A percentile compares a stretch with the other conserved stretches of the same genome.
These are phyloP conservation scores for Carapus acus DNA, from an alignment of 2,797 vertebrate species.

Conservation along the genomic window DNA sequence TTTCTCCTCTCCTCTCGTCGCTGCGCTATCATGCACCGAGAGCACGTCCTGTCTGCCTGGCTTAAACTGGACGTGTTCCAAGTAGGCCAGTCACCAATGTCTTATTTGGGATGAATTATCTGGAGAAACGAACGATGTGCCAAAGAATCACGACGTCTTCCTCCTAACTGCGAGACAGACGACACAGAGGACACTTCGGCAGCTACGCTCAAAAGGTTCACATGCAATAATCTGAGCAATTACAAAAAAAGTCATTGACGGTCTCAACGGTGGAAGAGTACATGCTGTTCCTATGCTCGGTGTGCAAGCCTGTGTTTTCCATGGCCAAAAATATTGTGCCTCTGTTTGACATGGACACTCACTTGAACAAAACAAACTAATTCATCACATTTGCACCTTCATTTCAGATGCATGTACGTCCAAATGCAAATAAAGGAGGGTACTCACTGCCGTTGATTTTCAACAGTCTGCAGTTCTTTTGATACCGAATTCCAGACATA, in stretches of 20 bases:
- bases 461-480: slow-evolving; percentile 7
- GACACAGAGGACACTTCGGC: slow-evolving; percentile 24
- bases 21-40: slow-evolving; percentile 53
- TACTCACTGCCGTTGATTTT: slow-evolving; percentile 16
- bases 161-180: slow-evolving; percentile 30
- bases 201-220: too few species aligned
- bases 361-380: too few species aligned
- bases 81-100: slow-evolving; percentile 64
- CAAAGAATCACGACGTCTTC: not conserved
- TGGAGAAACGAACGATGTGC: slow-evolving; percentile 40
- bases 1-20: slow-evolving; percentile 5
- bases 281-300: too few species aligned
- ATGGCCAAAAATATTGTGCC: too few species aligned
- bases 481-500: not conserved
- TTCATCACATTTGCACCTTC: too few species aligned
- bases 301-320: too few species aligned
- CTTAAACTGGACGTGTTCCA: slow-evolving; percentile 60
- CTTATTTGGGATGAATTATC: slow-evolving; percentile 49
- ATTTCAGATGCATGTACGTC: too few species aligned
- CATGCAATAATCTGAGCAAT: too few species aligned
- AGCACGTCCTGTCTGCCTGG: slow-evolving; percentile 48
- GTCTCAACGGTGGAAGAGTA: too few species aligned
- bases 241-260: too few species aligned
- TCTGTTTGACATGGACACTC: too few species aligned
- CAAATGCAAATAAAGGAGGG: too few species aligned